Evolutionary conservation across 2,888 invertebrate species (phyloP), one percentile per base, ranked within the genome.

Genomic region (Mechanitis messenoides): DNA sequence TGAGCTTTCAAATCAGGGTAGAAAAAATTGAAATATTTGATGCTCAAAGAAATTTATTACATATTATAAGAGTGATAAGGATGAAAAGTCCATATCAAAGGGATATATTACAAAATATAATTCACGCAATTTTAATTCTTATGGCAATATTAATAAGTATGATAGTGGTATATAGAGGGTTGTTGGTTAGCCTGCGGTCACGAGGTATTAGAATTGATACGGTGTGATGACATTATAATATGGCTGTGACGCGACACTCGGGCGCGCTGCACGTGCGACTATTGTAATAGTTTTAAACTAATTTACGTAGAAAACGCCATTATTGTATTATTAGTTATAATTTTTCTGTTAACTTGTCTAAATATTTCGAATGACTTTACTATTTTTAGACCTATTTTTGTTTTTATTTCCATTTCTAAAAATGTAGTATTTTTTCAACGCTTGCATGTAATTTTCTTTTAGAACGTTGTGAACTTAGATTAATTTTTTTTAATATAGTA

Each of bases 191-290:
- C 64, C 59, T 68, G 81, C 81, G 81, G 79, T 79, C 77, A 76
- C 79, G 74, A 71, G 71, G 84, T 77, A 83, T 83, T 83, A 80
- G 75, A 76, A 78, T 81, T 79, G 84, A 83, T 79, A 76, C 82
- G 83, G 78, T 76, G 80, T 79, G 84, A 84, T 83, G 84, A 83
- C 78, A 77, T 81, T 81, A 83, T 83, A 80, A 83, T 83, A 77
- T 74, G 74, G 75, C 77, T 79, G 75, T 69, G 78, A 81, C 78
- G 73, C 69, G 78, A 76, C 50, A 50, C 31, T 50, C 50, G 76
- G 71, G 20, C 69, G 61, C 59, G 58, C 62, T 66, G 73, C 78
- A 73, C 74, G 75, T 74, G 75, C 74, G 67, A 59, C 47, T 53
- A 53, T 66, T 66, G 63, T 61, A 57, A 64, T 54, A 60, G 56